Conservation (phyloP, 2,888 invertebrate genomes). For the Parnassius apollo region DNA sequence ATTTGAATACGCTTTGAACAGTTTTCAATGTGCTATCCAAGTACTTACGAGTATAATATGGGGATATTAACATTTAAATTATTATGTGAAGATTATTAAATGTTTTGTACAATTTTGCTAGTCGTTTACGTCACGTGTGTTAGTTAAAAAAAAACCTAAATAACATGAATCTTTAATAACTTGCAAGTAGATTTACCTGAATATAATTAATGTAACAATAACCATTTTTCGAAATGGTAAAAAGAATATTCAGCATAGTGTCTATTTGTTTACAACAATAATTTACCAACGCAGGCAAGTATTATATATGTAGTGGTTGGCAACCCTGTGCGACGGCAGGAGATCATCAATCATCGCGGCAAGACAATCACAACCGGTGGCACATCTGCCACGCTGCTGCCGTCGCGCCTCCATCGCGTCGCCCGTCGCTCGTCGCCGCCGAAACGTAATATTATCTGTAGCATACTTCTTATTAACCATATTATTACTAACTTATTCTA, state of each 20-base stretch:
- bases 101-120: not conserved
- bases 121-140: too few species aligned
- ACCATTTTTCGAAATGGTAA: too few species aligned
- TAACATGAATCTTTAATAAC: too few species aligned
- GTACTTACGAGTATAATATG: too few species aligned
- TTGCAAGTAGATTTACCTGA: too few species aligned
- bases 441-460: conserved; percentile 21
- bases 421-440: conserved; percentile 24
- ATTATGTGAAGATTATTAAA: not conserved
- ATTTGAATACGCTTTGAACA: not conserved
- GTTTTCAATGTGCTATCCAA: too few species aligned
- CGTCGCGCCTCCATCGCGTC: conserved; percentile 31
- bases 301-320: conserved; percentile 7
- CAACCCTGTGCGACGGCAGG: conserved; percentile 67
- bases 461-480: conserved; percentile 21
- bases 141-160: too few species aligned
- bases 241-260: too few species aligned
- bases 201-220: too few species aligned
- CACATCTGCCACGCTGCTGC: conserved; percentile 70
- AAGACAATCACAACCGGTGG: conserved; percentile 81
- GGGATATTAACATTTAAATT: not conserved
- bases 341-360: conserved; percentile 80
- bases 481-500: conserved; percentile 15
- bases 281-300: too few species aligned
- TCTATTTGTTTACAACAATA: too few species aligned